Percentiles rank a stretch among this genome's conserved stretches.
Evolutionary conservation across 2,113 vertebrate genomes (phyloP).

Genomic region (Ciconia boyciana): DNA sequence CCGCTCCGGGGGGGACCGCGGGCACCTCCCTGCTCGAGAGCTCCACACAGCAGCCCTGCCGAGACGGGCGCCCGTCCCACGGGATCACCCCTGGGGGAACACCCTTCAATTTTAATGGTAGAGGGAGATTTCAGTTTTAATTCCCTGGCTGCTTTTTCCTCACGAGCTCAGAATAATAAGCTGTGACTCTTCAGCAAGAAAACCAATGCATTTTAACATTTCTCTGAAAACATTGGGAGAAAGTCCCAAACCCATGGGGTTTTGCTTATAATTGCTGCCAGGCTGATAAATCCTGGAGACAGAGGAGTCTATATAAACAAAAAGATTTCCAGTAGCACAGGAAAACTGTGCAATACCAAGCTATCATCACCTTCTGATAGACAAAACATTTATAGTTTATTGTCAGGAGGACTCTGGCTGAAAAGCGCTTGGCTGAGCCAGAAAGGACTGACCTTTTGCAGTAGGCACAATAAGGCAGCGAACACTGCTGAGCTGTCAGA

Average conservation of each 20-base stretch:
- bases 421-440: constrained; percentile 11
- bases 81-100: not conserved
- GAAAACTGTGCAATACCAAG: not conserved
- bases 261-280: not conserved
- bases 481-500: not conserved
- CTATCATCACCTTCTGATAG: constrained; percentile 23
- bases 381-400: constrained; percentile 26
- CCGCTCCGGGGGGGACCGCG: fast-evolving
- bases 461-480: constrained; percentile 6
- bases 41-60: not conserved
- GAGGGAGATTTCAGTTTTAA: not conserved
- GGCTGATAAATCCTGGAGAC: not conserved
- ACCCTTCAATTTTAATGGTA: not conserved
- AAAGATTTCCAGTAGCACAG: constrained; percentile 11
- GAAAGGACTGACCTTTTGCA: constrained; percentile 37
- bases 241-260: not conserved
- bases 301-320: not conserved
- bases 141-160: not conserved
- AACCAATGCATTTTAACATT: not conserved
- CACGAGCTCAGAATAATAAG: not conserved
- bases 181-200: not conserved
- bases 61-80: fast-evolving
- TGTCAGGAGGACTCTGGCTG: constrained; percentile 19
- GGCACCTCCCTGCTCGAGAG: not conserved
- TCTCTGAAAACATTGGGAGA: not conserved